Evolutionary conservation across 1,140 invertebrate species (phyloP).

Genomic region (Lepidotrigona ventralis): DNA sequence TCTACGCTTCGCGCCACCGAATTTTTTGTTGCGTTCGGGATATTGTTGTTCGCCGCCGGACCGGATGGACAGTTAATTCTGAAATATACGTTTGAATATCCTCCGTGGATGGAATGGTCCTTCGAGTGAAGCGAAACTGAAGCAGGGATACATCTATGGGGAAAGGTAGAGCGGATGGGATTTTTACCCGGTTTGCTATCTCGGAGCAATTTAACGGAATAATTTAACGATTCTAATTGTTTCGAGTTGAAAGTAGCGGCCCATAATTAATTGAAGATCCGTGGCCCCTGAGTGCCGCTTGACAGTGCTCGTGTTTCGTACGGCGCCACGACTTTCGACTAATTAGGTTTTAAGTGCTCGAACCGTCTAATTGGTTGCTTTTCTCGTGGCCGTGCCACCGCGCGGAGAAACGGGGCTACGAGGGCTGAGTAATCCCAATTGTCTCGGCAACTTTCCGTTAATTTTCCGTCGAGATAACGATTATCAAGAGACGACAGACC

Average conservation of each 20-base stretch:
- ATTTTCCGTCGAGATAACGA: slow-evolving; percentile 37
- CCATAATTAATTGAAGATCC: slow-evolving; percentile 53
- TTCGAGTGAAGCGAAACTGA: background rate
- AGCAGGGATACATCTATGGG: background rate
- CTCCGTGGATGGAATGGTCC: no score
- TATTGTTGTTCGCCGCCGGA: no score
- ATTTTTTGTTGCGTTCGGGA: no score
- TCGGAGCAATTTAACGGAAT: background rate
- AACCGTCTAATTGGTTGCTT: slow-evolving; percentile 52
- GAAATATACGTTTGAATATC: no score
- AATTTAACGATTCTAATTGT: slow-evolving; percentile 37
- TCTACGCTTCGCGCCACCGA: background rate
- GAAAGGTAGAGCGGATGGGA: background rate
- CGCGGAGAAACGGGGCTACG: background rate
- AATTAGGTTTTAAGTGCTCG: slow-evolving; percentile 59
- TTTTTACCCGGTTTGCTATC: background rate
- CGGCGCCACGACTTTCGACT: slow-evolving; percentile 48
- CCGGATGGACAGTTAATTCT: no score
- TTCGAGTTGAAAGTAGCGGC: slow-evolving; percentile 25
- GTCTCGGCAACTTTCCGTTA: slow-evolving; percentile 26
- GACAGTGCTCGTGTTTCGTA: slow-evolving; percentile 46
- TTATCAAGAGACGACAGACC: slow-evolving; percentile 34
- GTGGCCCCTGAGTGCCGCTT: slow-evolving; percentile 26
- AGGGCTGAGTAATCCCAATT: slow-evolving; percentile 26
- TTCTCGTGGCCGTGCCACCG: slow-evolving; percentile 6